These are phyloP conservation scores for Chamaetylas fuelleborni DNA, from an alignment of 2,113 vertebrate genomes.

Conservation along the genomic window DNA sequence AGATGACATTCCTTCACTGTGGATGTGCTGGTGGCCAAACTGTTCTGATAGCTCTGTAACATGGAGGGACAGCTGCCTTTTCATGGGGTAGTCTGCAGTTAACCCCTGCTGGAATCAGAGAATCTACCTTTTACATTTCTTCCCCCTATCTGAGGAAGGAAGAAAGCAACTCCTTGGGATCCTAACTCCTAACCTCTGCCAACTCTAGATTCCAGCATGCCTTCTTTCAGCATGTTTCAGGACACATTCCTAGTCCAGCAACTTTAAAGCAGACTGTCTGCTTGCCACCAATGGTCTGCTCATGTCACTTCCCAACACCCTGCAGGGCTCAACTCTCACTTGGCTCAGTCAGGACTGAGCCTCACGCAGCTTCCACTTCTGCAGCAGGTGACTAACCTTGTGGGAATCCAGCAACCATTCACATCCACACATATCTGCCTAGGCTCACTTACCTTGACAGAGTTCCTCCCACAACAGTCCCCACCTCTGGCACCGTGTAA, in stretches of 20 bases:
- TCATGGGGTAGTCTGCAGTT: not conserved
- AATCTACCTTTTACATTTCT: not conserved
- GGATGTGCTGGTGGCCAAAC: not conserved
- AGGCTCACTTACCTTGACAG: constrained; percentile 86
- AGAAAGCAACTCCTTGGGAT: not conserved
- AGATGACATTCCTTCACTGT: rapidly evolving
- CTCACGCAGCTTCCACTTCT: not conserved
- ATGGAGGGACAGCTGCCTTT: not conserved
- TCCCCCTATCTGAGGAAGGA: not conserved
- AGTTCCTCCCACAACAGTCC: constrained; percentile 96
- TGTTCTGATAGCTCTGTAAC: rapidly evolving
- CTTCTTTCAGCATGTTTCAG: not conserved
- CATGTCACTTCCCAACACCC: not conserved
- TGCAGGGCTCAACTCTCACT: not conserved
- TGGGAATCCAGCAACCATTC: not conserved
- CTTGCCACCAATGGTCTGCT: not conserved
- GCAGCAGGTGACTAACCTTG: not conserved
- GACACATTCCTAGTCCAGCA: not conserved
- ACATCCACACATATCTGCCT: not conserved
- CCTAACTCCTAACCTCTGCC: not conserved
- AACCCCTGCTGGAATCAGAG: not conserved
- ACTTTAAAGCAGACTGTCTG: not conserved
- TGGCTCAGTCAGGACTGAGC: not conserved
- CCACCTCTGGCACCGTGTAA: constrained; percentile 96
- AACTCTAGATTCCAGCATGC: not conserved